These are phyloP conservation scores for Xiphorhynchus elegans DNA, from an alignment of 2,113 vertebrate genomes.

Conservation along the genomic window DNA sequence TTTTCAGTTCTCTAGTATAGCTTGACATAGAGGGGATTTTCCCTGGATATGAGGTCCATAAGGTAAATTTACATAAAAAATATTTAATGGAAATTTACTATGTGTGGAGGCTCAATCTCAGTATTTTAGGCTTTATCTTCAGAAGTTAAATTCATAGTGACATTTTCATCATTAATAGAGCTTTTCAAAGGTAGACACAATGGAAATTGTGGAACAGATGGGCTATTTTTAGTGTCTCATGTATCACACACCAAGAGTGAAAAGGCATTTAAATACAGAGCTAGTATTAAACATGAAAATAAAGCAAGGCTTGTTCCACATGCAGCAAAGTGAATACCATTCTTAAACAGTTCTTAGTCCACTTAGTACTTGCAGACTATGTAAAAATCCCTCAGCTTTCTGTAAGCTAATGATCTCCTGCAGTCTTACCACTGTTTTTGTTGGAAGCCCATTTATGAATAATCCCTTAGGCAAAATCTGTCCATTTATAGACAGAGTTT, in stretches of 20 bases:
- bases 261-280: constrained; percentile 34
- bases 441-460: constrained; percentile 24
- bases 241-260: neutral
- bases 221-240: constrained; percentile 6
- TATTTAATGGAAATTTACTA: neutral
- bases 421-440: neutral
- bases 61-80: neutral
- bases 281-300: constrained; percentile 32
- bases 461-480: constrained; percentile 9
- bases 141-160: neutral
- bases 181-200: constrained; percentile 23
- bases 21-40: neutral
- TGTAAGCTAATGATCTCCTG: neutral
- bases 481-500: neutral
- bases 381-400: neutral
- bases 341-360: constrained; percentile 7
- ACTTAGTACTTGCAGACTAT: neutral
- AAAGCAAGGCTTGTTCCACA: constrained; percentile 36
- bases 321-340: neutral
- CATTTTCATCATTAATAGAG: constrained; percentile 1
- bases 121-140: neutral
- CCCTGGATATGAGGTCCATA: neutral
- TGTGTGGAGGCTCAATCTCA: neutral
- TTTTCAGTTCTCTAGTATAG: neutral
- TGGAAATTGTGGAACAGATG: neutral